Evolutionary conservation across 2,797 vertebrate species (phyloP).

Genomic region (Parauchenoglanis punctatus): DNA sequence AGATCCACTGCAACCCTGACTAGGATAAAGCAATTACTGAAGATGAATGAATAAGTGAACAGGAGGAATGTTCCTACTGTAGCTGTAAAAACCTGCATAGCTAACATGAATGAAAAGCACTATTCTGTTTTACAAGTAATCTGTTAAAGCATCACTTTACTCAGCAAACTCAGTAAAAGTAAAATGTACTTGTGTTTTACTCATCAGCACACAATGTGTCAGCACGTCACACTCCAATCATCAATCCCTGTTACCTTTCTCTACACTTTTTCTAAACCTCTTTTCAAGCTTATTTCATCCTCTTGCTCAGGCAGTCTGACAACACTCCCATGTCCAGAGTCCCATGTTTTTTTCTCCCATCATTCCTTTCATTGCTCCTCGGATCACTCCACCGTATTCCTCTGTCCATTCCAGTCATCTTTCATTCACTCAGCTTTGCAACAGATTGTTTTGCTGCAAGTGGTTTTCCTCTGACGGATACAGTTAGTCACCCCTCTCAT

Average conservation of each 20-base stretch:
- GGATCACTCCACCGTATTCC: conserved; percentile 10
- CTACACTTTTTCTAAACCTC: conserved; percentile 9
- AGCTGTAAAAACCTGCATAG: conserved; percentile 20
- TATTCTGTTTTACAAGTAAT: not conserved
- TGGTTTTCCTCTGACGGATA: conserved; percentile 50
- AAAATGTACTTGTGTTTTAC: conserved; percentile 30
- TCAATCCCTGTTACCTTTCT: conserved; percentile 26
- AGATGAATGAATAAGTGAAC: not conserved
- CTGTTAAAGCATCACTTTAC: conserved; percentile 10
- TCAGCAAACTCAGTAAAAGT: not conserved
- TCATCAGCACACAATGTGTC: not conserved
- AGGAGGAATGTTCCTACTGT: conserved; percentile 3
- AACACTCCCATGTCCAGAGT: conserved; percentile 11
- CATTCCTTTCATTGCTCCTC: conserved; percentile 15
- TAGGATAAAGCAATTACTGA: not conserved
- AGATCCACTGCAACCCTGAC: not conserved
- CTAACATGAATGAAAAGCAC: not conserved
- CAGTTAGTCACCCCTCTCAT: conserved; percentile 57
- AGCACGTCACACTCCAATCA: conserved; percentile 47
- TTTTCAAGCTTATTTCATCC: conserved; percentile 11
- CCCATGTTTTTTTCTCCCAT: not conserved
- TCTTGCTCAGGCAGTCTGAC: conserved; percentile 33
- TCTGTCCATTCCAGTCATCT: conserved; percentile 27
- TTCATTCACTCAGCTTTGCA: conserved; percentile 22
- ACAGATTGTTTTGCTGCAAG: conserved; percentile 34